Evolutionary conservation across 1,140 invertebrate species (phyloP).

Genomic region (Drosophila repletoides): DNA sequence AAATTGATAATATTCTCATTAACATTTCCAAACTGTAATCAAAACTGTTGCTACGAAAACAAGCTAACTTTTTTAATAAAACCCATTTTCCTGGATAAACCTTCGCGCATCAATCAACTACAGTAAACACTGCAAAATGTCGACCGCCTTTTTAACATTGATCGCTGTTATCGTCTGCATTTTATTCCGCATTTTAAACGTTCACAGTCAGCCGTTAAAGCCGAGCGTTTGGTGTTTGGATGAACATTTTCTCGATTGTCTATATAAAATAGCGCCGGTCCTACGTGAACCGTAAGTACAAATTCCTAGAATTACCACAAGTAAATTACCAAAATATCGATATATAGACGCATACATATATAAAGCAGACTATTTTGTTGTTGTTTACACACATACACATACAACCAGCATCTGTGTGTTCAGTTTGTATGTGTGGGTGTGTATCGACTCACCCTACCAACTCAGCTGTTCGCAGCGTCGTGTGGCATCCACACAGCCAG

Average conservation of each 20-base stretch:
- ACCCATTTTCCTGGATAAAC: not conserved
- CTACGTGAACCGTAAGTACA: conserved; percentile 90
- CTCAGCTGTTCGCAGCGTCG: conserved; percentile 37
- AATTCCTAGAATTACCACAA: conserved; percentile 9
- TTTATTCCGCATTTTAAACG: conserved; percentile 91
- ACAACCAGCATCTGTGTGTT: conserved; percentile 12
- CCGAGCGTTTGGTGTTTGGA: conserved; percentile 89
- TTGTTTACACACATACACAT: not conserved
- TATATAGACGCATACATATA: not conserved
- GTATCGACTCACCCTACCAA: conserved; percentile 19
- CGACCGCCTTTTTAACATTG: conserved; percentile 88
- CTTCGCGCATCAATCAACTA: not conserved
- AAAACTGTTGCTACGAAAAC: too few species aligned
- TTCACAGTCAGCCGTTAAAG: conserved; percentile 89
- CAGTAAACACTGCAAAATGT: conserved; percentile 83
- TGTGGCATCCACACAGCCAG: conserved; percentile 29
- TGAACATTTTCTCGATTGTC: conserved; percentile 88
- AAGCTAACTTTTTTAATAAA: not conserved
- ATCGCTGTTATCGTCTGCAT: conserved; percentile 90
- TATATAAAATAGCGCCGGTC: conserved; percentile 89
- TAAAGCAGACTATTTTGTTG: too few species aligned
- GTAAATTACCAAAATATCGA: not conserved
- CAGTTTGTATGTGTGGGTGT: conserved; percentile 9
- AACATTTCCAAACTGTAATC: too few species aligned
- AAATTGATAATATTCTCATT: not conserved